phyloP scores from a whole-genome alignment of 2,113 vertebrate species.

The Haemorhous mexicanus region DNA sequence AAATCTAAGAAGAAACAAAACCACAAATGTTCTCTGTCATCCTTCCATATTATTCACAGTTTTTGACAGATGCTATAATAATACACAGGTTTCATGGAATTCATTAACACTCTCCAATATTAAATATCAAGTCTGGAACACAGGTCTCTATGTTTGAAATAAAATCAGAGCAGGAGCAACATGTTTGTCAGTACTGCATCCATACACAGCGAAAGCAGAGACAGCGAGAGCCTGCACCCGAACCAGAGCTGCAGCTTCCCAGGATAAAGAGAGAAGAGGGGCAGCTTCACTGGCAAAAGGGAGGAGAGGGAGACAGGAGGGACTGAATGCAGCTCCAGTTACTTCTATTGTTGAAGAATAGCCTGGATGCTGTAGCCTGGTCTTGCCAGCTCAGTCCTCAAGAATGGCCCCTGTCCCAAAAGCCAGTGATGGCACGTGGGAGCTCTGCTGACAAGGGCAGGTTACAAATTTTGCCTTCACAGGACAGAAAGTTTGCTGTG shows the following conservation, averaged over 20 bases:
- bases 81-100: background rate
- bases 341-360: background rate
- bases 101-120: background rate
- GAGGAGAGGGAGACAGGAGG: background rate
- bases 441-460: background rate
- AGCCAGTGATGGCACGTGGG: accelerated
- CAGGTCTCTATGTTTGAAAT: background rate
- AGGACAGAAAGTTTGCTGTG: background rate
- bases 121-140: background rate
- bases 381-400: background rate
- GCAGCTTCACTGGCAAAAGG: background rate
- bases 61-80: background rate
- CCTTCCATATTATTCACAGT: background rate
- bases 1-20: slow-evolving; percentile 28
- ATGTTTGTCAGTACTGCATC: background rate
- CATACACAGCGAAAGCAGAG: background rate
- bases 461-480: background rate
- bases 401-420: background rate
- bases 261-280: background rate
- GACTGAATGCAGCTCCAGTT: background rate
- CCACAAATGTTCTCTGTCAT: background rate
- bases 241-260: background rate
- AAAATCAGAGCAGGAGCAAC: background rate
- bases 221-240: background rate
- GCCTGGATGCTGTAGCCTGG: background rate